A percentile compares a stretch with the other conserved stretches of the same genome.
Evolutionary conservation across 1,140 invertebrate genomes (phyloP).

Genomic region (Saccostrea glomerata): DNA sequence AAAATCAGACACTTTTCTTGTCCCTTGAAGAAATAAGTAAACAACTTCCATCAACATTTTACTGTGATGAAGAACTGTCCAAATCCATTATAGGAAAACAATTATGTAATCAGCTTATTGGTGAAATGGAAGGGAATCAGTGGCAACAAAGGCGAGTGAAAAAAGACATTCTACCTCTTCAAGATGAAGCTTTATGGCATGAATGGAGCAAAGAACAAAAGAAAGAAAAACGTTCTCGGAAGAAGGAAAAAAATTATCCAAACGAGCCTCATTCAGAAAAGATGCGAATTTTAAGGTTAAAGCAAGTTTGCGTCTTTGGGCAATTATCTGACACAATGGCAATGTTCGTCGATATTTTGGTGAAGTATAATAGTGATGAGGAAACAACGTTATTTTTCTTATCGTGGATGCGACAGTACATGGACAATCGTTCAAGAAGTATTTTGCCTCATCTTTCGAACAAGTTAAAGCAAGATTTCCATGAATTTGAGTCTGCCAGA

Average conservation of each 20-base stretch:
- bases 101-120: too few species aligned
- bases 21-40: too few species aligned
- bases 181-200: not conserved
- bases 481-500: not conserved
- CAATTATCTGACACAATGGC: too few species aligned
- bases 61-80: too few species aligned
- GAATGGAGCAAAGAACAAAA: not conserved
- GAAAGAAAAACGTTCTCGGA: not conserved
- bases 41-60: too few species aligned
- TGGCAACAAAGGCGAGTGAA: not conserved
- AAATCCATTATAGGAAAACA: too few species aligned
- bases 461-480: not conserved
- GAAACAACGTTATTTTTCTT: not conserved
- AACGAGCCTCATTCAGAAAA: too few species aligned
- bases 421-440: conserved; percentile 15
- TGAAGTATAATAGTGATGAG: not conserved
- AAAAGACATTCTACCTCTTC: not conserved
- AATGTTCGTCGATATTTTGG: not conserved
- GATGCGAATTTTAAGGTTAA: too few species aligned
- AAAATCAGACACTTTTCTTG: too few species aligned
- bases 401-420: not conserved
- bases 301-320: too few species aligned
- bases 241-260: not conserved
- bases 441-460: not conserved
- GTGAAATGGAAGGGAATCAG: too few species aligned